Conservation (phyloP, 2,113 vertebrate species). For the Rhodinocichla rosea region DNA sequence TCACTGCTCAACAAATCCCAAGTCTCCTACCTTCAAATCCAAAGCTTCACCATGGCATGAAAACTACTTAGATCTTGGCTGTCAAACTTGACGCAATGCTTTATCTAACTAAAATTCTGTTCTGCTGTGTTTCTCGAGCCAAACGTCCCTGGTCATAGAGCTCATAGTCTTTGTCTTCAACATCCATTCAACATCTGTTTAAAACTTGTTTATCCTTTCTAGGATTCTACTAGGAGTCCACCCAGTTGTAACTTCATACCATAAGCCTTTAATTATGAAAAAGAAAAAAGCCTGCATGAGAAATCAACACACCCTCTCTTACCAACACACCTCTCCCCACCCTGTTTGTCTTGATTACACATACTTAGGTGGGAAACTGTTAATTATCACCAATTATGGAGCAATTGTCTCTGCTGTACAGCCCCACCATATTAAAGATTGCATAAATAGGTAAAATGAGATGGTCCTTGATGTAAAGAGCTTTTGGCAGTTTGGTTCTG, state of each 20-base stretch:
- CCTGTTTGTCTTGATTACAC: background rate
- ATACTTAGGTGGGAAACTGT: background rate
- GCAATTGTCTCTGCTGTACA: background rate
- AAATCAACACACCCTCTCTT: slow-evolving; percentile 36
- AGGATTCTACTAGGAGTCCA: slow-evolving; percentile 20
- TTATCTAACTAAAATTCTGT: background rate
- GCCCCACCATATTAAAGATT: background rate
- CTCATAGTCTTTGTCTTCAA: background rate
- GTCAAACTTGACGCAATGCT: background rate
- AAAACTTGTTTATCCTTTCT: slow-evolving; percentile 10
- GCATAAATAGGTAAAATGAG: background rate
- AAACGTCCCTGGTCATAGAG: background rate
- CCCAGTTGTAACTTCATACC: background rate
- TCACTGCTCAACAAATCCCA: background rate
- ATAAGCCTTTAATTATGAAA: slow-evolving; percentile 32
- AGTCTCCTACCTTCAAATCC: background rate
- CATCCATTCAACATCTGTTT: background rate
- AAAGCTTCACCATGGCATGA: background rate
- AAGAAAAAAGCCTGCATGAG: background rate
- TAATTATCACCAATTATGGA: slow-evolving; percentile 25
- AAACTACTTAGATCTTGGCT: background rate
- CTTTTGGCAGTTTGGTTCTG: background rate
- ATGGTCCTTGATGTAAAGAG: background rate
- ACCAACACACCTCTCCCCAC: background rate
- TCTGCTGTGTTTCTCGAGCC: background rate